phyloP scores from a whole-genome alignment of 2,113 vertebrate genomes.

The Nycticorax nycticorax region DNA sequence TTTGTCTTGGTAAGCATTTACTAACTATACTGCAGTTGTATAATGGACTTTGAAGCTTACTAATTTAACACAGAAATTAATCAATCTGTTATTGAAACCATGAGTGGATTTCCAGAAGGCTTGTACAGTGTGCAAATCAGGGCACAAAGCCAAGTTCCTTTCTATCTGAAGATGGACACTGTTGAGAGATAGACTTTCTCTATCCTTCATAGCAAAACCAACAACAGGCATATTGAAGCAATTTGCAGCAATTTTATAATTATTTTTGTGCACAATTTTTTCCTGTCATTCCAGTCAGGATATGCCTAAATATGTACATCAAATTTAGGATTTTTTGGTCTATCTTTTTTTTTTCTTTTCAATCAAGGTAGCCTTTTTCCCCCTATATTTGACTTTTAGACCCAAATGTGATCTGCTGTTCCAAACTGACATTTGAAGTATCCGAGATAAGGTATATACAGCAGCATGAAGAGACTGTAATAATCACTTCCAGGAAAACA shows the following conservation, averaged over 20 bases:
- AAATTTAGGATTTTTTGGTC: not conserved
- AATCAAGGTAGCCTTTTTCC: not conserved
- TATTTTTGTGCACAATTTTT: not conserved
- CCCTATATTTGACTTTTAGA: not conserved
- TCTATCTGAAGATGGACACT: not conserved
- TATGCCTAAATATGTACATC: not conserved
- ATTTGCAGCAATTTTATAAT: not conserved
- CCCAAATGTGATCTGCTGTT: not conserved
- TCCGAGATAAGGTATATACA: not conserved
- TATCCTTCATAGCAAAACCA: not conserved
- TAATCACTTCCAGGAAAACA: not conserved
- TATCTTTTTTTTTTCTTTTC: not conserved
- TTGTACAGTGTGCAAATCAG: not conserved
- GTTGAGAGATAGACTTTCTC: not conserved
- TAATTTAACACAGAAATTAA: not conserved
- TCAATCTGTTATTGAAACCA: not conserved
- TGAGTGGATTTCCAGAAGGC: not conserved
- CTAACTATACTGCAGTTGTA: not conserved
- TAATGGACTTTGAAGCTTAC: not conserved
- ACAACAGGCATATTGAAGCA: not conserved
- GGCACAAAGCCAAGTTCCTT: not conserved
- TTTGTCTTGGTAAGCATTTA: not conserved
- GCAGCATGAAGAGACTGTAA: not conserved
- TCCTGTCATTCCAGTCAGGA: not conserved
- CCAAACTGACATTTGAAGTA: not conserved